Percentiles rank a stretch among this genome's conserved stretches.
phyloP scores from a whole-genome alignment of 2,888 invertebrate genomes.

The Ferrisia virgata region DNA sequence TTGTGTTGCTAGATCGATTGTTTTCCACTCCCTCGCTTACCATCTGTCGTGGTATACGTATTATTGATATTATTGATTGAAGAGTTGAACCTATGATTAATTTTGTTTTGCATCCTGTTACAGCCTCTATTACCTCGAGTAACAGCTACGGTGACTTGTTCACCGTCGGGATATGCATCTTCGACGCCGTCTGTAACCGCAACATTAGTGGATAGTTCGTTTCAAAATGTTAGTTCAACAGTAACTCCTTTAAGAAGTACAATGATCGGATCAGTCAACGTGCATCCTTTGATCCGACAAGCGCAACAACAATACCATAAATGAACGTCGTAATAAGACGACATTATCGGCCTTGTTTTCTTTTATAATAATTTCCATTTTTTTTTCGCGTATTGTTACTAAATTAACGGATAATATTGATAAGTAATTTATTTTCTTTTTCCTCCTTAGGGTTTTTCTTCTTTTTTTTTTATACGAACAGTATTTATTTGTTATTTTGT shows the following conservation, averaged over 20 bases:
- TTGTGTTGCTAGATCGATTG: no score
- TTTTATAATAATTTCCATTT: neutral
- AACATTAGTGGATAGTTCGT: neutral
- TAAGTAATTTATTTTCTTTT: neutral
- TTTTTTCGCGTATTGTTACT: neutral
- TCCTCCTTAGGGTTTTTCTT: neutral
- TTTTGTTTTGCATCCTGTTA: neutral
- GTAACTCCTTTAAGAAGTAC: neutral
- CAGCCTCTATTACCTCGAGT: slow-evolving; percentile 35
- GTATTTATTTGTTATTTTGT: slow-evolving; percentile 25
- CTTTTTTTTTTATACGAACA: neutral
- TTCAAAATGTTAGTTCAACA: neutral
- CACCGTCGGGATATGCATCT: neutral
- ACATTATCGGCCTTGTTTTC: no score
- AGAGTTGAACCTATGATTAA: neutral
- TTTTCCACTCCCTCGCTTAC: no score
- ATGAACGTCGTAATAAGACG: neutral
- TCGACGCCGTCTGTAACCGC: neutral
- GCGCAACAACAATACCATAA: neutral
- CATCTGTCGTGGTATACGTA: no score
- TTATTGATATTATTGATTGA: no score
- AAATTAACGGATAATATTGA: neutral
- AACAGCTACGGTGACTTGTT: neutral
- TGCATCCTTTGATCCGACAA: slow-evolving; percentile 11
- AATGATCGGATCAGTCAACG: neutral